Base-by-base conservation (phyloP, 2,797 vertebrate species). In the Protosalanx chinensis region DNA sequence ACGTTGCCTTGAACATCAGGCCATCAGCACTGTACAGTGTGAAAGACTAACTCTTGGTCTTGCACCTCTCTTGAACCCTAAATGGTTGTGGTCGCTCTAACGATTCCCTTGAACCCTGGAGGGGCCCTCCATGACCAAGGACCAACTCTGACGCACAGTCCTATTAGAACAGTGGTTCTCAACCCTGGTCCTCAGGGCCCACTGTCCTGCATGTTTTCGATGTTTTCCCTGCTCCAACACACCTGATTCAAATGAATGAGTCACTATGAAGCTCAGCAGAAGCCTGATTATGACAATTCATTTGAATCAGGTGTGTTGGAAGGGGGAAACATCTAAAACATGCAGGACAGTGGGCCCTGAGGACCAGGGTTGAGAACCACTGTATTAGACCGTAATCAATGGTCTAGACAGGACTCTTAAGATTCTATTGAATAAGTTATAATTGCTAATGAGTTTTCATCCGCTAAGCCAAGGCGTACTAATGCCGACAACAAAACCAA, bases 321-420 rank as follows among this genome's bases (percentile, higher is more conserved):
- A 27, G 23, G 23, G 23, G 23, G 23, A 27, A 27, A 27, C 23
- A 27, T 27, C 23, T 1, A 27, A 27, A 27, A 27, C 23, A 27
- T 27, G 23, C 23, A 27, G 23, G 23, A 27, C 23, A 27, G 23
- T 27, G 23, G 23, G 23, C 23, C 23, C 23, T 27, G 23, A 27
- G 23, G 23, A 27, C 23, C 23, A 27, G 23, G 23, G 23, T 27
- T 27, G 23, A 27, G 23, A 27, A 27, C 23, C 23, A 27, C 23
- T 27, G 23, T 68, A 80, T 84, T 81, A 79, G 67, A n/a, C 32
- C n/a, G 64, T 82, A 82, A 80, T 80, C 73, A 70, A 62, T 64
- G 60, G 77, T 84, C 82, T 84, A 86, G 79, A 82, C 80, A 70
- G 61, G 29, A 51, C 61, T 71, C 74, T 79, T 71, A 70, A 60